Percentiles rank a stretch among this genome's conserved stretches.
phyloP scores from a whole-genome alignment of 1,140 invertebrate genomes.

The Nasonia vitripennis region DNA sequence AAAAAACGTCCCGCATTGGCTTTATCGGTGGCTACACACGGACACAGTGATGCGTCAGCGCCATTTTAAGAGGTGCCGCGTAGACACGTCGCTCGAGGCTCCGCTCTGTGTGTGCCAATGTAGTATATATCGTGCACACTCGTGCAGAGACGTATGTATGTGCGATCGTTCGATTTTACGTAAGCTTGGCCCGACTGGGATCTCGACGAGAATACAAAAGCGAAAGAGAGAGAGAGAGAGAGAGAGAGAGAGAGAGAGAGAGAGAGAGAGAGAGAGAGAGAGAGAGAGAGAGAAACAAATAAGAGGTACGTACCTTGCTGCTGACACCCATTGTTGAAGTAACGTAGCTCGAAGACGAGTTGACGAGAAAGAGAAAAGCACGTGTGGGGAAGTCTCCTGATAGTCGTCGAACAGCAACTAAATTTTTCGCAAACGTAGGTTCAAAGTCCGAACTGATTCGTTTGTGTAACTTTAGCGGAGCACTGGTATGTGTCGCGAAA shows the following conservation, averaged over 20 bases:
- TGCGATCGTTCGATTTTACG: conserved; percentile 38
- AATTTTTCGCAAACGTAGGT: too few relatives aligned
- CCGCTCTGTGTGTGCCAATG: neutral
- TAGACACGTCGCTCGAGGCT: conserved; percentile 28
- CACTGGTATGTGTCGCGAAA: too few relatives aligned
- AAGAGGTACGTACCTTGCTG: conserved; percentile 56
- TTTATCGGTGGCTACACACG: neutral
- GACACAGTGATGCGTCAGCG: conserved; percentile 6
- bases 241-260: neutral
- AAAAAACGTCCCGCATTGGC: neutral
- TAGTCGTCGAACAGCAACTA: neutral
- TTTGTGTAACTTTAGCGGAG: too few relatives aligned
- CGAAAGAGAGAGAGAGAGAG: neutral
- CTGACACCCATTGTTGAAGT: conserved; percentile 54
- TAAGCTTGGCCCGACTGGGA: conserved; percentile 9
- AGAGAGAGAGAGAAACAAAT: neutral
- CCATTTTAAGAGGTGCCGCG: conserved; percentile 47
- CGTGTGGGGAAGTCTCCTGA: neutral
- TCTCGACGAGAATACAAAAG: neutral
- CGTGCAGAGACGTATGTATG: neutral
- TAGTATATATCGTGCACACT: neutral
- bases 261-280: neutral
- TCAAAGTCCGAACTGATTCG: too few relatives aligned
- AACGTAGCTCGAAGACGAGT: neutral
- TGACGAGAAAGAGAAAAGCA: neutral